Base-by-base conservation (phyloP, 1,140 invertebrate species). In the Heliconius eleuchia region DNA sequence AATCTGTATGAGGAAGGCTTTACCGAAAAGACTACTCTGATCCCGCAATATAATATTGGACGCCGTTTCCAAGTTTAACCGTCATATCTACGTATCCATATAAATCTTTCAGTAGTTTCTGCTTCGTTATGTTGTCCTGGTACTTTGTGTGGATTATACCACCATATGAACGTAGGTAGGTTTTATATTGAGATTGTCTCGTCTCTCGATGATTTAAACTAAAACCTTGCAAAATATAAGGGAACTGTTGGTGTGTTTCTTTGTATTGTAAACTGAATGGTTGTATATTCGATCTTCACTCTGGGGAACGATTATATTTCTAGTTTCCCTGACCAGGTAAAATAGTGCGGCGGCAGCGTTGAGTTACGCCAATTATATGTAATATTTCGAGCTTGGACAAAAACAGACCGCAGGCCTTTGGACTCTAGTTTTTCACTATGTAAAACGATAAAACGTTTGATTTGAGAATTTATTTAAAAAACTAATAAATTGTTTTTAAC, bases 11-110 rank as follows among this genome's bases (percentile, higher is more conserved):
- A n/a, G n/a, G 57, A 42, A 74, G 19, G 5, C 19, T 27, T 27
- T 4, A 16, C 19, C 23, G 18, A 39, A 66, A 37, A 70, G 74
- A 46, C 39, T 60, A 42, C 42, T 5, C 74, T 76, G 74, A 76
- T 76, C 74, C 23, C 37, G 16, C 74, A 50, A 50, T 76, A 76
- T 66, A 76, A 76, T 55, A 66, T 76, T 76, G 60, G 74, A 71
- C 60, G 60, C 27, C 60, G 34, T 75, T 39, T 75, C 19, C 39
- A 75, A 37, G 74, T n/a, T 66, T 9, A 42, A 39, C 4, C 55
- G 23, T 11, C 60, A 66, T 66, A 16, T 11, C n/a, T 57, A 57
- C 2, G 27, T 30, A 66, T 66, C 3, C 27, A 66, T 13, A 66
- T 66, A 66, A 13, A 66, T 66, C 23, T 66, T 66, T 66, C 60